phyloP scores from a whole-genome alignment of 2,113 vertebrate species.

The Otis tarda region DNA sequence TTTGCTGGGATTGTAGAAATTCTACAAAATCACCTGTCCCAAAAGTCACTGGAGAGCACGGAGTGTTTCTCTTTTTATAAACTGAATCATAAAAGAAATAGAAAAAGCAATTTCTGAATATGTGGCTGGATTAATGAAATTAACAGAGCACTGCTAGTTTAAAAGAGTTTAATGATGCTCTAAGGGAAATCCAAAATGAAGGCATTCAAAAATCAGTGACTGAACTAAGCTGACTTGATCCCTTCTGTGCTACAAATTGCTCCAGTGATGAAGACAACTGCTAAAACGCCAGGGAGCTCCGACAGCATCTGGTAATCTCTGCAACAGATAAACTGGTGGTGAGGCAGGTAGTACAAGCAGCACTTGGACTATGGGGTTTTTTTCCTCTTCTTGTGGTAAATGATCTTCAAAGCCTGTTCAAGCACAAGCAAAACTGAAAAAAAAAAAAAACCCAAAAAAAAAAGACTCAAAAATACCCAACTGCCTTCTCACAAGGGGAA shows the following conservation, averaged over 20 bases:
- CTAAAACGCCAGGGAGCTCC: not conserved
- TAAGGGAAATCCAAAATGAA: constrained; percentile 15
- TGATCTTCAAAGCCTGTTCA: not conserved
- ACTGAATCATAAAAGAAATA: not conserved
- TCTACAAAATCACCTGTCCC: not conserved
- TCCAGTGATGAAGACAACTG: not conserved
- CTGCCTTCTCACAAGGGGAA: not conserved
- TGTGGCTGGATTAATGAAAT: constrained; percentile 52
- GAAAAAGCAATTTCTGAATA: not conserved
- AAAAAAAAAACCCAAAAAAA: not conserved
- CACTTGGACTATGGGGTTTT: not conserved
- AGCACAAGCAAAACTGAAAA: not conserved
- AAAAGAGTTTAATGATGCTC: not conserved
- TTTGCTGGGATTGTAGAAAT: constrained; percentile 38
- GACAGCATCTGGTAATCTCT: constrained; percentile 20
- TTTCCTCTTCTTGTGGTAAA: not conserved
- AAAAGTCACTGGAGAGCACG: not conserved
- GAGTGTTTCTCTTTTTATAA: not conserved
- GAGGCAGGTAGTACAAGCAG: not conserved
- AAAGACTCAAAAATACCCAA: not conserved
- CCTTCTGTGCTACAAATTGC: constrained; percentile 24
- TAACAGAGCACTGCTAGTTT: constrained; percentile 16
- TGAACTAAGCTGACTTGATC: constrained; percentile 32
- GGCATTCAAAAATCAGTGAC: not conserved
- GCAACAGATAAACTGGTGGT: not conserved